phyloP scores from a whole-genome alignment of 2,888 invertebrate species.

The Bruchidius siliquastri region DNA sequence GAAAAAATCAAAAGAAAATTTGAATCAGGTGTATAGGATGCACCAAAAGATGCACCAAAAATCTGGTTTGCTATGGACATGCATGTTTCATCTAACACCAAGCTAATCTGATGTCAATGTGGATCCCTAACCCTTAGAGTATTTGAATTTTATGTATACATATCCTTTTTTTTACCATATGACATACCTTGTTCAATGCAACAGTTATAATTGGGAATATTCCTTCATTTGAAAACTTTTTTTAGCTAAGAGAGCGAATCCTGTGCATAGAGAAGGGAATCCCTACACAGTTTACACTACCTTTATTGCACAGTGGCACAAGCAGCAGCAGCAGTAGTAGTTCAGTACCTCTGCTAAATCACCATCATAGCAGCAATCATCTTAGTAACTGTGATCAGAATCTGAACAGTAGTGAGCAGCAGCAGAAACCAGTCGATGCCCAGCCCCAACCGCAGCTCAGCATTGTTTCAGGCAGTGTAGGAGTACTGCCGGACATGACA shows the following conservation, averaged over 20 bases:
- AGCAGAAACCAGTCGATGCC: neutral
- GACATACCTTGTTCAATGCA: too few species aligned
- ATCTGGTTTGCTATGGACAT: too few species aligned
- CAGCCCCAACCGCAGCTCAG: neutral
- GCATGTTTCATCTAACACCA: too few species aligned
- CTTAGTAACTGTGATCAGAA: neutral
- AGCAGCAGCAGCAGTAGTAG: neutral
- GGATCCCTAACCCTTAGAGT: too few species aligned
- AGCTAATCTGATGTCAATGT: too few species aligned
- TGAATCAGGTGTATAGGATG: too few species aligned
- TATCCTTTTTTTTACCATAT: too few species aligned
- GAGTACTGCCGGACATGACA: constrained; percentile 32
- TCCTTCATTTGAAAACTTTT: constrained; percentile 10
- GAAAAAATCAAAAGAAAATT: too few species aligned
- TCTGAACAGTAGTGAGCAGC: neutral
- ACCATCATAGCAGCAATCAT: neutral
- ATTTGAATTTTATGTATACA: too few species aligned
- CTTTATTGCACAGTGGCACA: constrained; percentile 21
- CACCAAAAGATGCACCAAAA: too few species aligned
- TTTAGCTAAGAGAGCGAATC: constrained; percentile 51
- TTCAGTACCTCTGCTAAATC: neutral
- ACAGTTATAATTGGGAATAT: too few species aligned
- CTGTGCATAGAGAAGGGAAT: constrained; percentile 64
- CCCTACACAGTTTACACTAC: constrained; percentile 13
- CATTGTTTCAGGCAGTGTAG: neutral